Percentiles rank a stretch among this genome's conserved stretches.
Conservation (phyloP, 2,888 invertebrate species). For the Agrochola lota region DNA sequence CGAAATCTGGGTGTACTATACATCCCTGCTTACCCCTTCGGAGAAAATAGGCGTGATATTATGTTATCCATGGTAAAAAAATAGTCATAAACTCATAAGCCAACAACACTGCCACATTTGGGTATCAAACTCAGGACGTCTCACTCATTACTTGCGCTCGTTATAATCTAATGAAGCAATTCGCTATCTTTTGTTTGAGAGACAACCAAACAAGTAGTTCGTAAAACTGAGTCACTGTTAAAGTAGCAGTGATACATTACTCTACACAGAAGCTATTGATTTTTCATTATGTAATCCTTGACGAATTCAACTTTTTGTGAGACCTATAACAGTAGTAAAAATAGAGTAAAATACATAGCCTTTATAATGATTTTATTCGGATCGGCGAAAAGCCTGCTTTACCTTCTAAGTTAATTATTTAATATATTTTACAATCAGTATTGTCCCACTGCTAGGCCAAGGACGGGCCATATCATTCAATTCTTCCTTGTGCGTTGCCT, state of each 20-base stretch:
- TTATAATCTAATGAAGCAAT: constrained; percentile 4
- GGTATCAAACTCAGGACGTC: constrained; percentile 14
- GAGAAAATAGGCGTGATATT: background rate
- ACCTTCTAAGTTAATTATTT: background rate
- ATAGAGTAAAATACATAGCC: background rate
- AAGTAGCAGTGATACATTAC: constrained; percentile 10
- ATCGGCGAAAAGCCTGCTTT: background rate
- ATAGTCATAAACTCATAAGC: background rate
- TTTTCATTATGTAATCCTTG: constrained; percentile 12
- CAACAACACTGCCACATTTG: constrained; percentile 18
- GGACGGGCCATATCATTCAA: too few species aligned
- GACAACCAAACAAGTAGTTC: constrained; percentile 13
- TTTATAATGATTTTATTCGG: background rate
- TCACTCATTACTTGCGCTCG: background rate
- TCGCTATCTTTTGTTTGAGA: constrained; percentile 29
- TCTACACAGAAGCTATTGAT: background rate
- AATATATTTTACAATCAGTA: background rate
- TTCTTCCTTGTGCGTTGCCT: too few species aligned
- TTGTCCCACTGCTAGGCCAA: too few species aligned
- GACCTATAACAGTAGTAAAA: background rate
- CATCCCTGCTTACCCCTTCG: background rate
- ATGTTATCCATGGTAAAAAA: background rate
- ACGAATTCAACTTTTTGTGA: background rate
- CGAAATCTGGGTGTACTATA: background rate
- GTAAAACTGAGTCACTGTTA: constrained; percentile 28